Conservation (phyloP, 2,888 invertebrate species). For the Xanthorhoe spadicearia region DNA sequence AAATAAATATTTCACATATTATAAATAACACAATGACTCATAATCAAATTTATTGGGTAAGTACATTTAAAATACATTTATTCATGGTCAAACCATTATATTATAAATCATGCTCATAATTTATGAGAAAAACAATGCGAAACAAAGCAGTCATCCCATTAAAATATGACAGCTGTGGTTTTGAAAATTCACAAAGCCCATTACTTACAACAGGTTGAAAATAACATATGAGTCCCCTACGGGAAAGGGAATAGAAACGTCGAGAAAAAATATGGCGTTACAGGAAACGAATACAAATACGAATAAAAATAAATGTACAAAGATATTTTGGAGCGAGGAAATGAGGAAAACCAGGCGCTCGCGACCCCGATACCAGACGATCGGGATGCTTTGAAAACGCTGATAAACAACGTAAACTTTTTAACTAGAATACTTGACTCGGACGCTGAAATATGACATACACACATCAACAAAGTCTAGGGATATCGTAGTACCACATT, state of each 20-base stretch:
- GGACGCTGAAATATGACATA: no score
- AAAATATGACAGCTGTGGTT: slow-evolving; percentile 43
- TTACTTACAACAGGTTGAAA: slow-evolving; percentile 45
- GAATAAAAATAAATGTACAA: slow-evolving; percentile 78
- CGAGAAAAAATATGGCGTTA: slow-evolving; percentile 74
- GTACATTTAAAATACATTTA: background rate
- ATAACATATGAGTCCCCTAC: slow-evolving; percentile 49
- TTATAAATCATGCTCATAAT: background rate
- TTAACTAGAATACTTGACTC: background rate
- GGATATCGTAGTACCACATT: no score
- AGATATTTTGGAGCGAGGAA: slow-evolving; percentile 69
- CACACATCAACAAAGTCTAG: no score
- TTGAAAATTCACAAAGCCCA: slow-evolving; percentile 43
- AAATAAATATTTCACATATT: background rate
- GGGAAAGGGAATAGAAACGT: slow-evolving; percentile 63
- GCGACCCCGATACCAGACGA: slow-evolving; percentile 55
- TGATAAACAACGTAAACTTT: slow-evolving; percentile 2
- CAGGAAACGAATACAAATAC: slow-evolving; percentile 82
- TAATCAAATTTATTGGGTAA: background rate
- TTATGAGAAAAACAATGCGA: slow-evolving; percentile 25
- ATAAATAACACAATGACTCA: background rate
- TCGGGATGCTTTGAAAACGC: slow-evolving; percentile 49
- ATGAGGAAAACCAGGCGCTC: slow-evolving; percentile 77
- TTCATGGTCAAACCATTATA: background rate
- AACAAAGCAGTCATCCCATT: slow-evolving; percentile 18